Evolutionary conservation across 2,113 vertebrate species (phyloP).

Genomic region (Dolichotis patagonum): DNA sequence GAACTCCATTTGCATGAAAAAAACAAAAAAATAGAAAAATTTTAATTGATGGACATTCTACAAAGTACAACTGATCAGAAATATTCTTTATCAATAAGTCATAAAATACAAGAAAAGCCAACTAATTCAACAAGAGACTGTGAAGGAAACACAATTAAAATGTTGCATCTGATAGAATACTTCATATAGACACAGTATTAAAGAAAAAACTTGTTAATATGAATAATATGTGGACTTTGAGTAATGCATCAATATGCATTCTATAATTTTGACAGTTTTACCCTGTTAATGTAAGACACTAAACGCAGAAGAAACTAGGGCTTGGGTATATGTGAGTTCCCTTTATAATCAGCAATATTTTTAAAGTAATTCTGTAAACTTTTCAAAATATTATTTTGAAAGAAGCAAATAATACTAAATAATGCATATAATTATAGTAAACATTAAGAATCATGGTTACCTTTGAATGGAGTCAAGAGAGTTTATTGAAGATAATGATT

Average conservation of each 20-base stretch:
- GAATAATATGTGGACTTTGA: background rate
- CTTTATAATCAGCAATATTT: background rate
- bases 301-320: background rate
- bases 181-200: background rate
- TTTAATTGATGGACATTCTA: background rate
- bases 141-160: background rate
- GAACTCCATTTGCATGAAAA: background rate
- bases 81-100: background rate
- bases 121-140: background rate
- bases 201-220: background rate
- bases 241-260: background rate
- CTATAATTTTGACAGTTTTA: background rate
- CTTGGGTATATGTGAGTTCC: background rate
- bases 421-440: background rate
- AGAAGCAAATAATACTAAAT: background rate
- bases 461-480: background rate
- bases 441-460: background rate
- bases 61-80: background rate
- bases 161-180: background rate
- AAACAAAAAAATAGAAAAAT: background rate
- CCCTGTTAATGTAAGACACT: background rate
- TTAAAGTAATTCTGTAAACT: background rate
- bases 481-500: background rate
- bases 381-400: background rate
- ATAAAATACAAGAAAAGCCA: background rate